These are phyloP conservation scores for Bucorvus abyssinicus DNA, from an alignment of 2,797 vertebrate genomes.

Conservation along the genomic window DNA sequence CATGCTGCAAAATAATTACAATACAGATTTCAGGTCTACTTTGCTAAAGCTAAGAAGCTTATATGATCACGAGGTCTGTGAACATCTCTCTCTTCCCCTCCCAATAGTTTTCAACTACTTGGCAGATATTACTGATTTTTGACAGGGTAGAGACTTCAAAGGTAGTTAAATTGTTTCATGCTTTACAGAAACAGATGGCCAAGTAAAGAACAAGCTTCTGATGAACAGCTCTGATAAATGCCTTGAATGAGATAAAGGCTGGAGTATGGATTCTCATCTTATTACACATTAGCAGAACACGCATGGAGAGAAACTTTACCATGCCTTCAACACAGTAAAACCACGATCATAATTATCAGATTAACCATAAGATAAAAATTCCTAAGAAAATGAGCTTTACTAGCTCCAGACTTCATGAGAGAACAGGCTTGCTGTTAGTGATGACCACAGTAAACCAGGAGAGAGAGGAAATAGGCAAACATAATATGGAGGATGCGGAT, in stretches of 20 bases:
- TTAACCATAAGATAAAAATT: not conserved
- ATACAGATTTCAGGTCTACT: conserved; percentile 50
- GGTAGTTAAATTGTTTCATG: not conserved
- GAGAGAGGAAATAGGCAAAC: not conserved
- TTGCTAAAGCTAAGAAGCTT: conserved; percentile 61
- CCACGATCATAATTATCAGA: not conserved
- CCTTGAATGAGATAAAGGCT: not conserved
- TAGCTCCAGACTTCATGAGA: not conserved
- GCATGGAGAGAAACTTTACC: not conserved
- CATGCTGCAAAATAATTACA: conserved; percentile 40
- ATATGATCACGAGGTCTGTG: not conserved
- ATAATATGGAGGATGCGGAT: not conserved
- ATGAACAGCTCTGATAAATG: not conserved
- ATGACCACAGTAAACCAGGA: not conserved
- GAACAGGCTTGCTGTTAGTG: not conserved
- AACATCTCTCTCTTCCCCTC: conserved; percentile 21
- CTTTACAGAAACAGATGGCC: conserved; percentile 30
- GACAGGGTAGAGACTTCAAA: not conserved
- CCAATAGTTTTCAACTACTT: not conserved
- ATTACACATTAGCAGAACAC: not conserved
- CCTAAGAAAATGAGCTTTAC: not conserved
- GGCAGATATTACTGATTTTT: conserved; percentile 40
- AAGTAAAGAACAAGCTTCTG: conserved; percentile 11
- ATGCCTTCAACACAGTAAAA: not conserved
- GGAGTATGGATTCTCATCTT: not conserved